phyloP scores from a whole-genome alignment of 2,888 invertebrate species.

The Zaprionus obscuricornis region DNA sequence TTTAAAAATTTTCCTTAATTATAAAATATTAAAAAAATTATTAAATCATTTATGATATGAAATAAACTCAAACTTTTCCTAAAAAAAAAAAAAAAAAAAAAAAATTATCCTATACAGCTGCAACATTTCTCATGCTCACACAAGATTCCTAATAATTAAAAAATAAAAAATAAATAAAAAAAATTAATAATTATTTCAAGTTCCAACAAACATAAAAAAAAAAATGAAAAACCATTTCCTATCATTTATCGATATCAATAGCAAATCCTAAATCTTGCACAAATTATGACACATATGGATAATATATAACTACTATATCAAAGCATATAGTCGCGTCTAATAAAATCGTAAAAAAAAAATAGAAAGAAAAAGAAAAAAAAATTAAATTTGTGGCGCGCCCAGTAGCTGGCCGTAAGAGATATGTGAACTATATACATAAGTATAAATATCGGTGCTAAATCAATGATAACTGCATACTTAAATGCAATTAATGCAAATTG shows the following conservation, averaged over 20 bases:
- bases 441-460: conserved; percentile 72
- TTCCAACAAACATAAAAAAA: conserved; percentile 10
- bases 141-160: neutral
- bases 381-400: conserved; percentile 42
- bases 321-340: no score
- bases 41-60: no score
- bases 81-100: conserved; percentile 11
- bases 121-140: no score
- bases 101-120: conserved; percentile 6
- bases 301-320: neutral
- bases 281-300: conserved; percentile 27
- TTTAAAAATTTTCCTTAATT: neutral
- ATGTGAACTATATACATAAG: conserved; percentile 36
- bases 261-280: conserved; percentile 21
- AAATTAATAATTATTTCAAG: no score
- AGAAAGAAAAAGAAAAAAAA: conserved; percentile 8
- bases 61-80: no score
- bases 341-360: conserved; percentile 13
- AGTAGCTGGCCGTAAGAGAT: conserved; percentile 39
- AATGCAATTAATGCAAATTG: conserved; percentile 76
- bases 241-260: conserved; percentile 3
- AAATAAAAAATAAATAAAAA: neutral
- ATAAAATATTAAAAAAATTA: neutral
- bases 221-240: conserved; percentile 12
- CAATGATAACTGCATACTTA: conserved; percentile 78